A percentile compares a stretch with the other conserved stretches of the same genome.
Evolutionary conservation across 2,888 invertebrate genomes (phyloP).

Genomic region (Eupithecia abbreviata): DNA sequence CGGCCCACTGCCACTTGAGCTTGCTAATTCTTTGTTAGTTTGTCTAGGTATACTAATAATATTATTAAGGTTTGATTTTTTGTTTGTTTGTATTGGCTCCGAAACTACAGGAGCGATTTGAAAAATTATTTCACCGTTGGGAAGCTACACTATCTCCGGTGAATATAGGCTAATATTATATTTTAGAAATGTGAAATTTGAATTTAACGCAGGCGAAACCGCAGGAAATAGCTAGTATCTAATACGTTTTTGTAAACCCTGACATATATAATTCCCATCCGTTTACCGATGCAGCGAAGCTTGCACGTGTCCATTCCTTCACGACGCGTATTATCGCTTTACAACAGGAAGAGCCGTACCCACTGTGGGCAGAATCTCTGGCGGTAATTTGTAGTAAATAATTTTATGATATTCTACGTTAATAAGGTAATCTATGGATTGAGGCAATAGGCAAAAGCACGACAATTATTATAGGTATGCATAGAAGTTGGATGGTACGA

Average conservation of each 20-base stretch:
- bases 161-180: too few relatives aligned
- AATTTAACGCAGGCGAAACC: too few relatives aligned
- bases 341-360: constrained; percentile 6
- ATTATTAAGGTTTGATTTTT: too few relatives aligned
- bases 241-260: not conserved
- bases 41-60: too few relatives aligned
- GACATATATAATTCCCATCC: not conserved
- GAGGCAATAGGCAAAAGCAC: not conserved
- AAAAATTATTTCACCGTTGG: too few relatives aligned
- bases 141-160: too few relatives aligned
- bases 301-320: constrained; percentile 40
- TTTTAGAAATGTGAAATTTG: too few relatives aligned
- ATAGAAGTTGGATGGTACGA: not conserved
- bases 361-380: not conserved
- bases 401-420: not conserved
- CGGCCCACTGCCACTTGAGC: too few relatives aligned
- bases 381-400: not conserved
- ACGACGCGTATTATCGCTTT: not conserved
- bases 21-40: too few relatives aligned
- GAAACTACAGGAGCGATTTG: too few relatives aligned
- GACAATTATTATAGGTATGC: not conserved
- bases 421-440: not conserved
- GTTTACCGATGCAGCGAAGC: not conserved
- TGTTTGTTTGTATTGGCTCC: too few relatives aligned
- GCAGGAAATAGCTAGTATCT: too few relatives aligned